Evolutionary conservation across 2,797 vertebrate species (phyloP).

Genomic region (Darevskia nairensis): DNA sequence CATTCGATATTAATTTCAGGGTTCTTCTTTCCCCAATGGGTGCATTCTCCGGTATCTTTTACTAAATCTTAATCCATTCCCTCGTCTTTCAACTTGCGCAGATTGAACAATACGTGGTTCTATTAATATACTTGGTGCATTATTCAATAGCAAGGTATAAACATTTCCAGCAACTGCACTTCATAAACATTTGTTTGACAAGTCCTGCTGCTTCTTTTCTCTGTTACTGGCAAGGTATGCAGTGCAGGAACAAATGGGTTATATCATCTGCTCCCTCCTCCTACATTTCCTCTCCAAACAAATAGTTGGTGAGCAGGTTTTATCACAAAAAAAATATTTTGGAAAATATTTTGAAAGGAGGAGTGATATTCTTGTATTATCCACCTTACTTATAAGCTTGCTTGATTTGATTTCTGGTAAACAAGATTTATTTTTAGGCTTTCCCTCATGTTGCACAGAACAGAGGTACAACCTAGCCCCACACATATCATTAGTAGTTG

Average conservation of each 20-base stretch:
- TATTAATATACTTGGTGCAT: constrained; percentile 21
- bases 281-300: not conserved
- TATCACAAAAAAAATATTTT: not conserved
- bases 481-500: no score
- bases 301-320: not conserved
- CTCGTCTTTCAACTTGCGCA: not conserved
- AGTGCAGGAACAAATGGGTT: constrained; percentile 12
- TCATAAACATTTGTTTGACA: constrained; percentile 28
- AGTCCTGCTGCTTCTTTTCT: constrained; percentile 6
- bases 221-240: not conserved
- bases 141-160: constrained; percentile 31
- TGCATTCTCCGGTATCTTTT: not conserved
- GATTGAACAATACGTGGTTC: not conserved
- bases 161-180: not conserved
- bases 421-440: not conserved
- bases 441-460: not conserved
- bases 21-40: not conserved
- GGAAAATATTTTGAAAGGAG: not conserved
- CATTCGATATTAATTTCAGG: not conserved
- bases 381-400: not conserved
- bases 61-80: not conserved
- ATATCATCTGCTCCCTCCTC: not conserved
- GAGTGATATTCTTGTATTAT: not conserved
- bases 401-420: not conserved
- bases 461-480: no score